A percentile compares a stretch with the other conserved stretches of the same genome.
Conservation (phyloP, 1,140 invertebrate species). For the Brachystomella parvula region DNA sequence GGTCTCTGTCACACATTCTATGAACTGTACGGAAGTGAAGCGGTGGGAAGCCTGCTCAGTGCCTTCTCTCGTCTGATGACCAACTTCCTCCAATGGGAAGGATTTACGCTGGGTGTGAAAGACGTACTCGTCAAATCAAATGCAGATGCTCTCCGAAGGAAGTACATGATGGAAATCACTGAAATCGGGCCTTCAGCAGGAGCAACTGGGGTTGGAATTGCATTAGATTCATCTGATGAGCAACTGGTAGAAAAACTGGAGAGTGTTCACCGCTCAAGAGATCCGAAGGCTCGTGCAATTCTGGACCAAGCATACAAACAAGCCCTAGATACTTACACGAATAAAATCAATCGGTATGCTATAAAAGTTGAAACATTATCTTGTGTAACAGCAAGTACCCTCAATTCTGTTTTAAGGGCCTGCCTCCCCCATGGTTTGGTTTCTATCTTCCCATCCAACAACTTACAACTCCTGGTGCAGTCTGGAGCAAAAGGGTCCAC, state of each 20-base stretch:
- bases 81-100: conserved; percentile 75
- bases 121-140: conserved; percentile 77
- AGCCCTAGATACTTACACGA: conserved; percentile 71
- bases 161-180: conserved; percentile 60
- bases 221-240: conserved; percentile 49
- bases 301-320: conserved; percentile 82
- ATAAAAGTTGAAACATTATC: neutral
- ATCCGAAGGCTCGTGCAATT: conserved; percentile 66
- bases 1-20: conserved; percentile 87
- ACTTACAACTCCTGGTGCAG: conserved; percentile 94
- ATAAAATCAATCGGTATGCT: conserved; percentile 72
- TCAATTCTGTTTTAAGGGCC: conserved; percentile 41
- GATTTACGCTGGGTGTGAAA: conserved; percentile 89
- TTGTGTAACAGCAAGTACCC: neutral
- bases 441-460: conserved; percentile 84
- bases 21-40: conserved; percentile 85
- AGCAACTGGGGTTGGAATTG: conserved; percentile 62
- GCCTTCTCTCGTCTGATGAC: conserved; percentile 89
- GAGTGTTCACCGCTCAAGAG: conserved; percentile 56
- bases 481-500: conserved; percentile 96
- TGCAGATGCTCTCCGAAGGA: conserved; percentile 62
- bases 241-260: conserved; percentile 59
- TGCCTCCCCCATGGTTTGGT: conserved; percentile 75
- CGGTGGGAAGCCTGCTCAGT: conserved; percentile 71
- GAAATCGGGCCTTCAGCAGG: conserved; percentile 49